Percentiles rank a stretch among this genome's conserved stretches.
Conservation (phyloP, 1,140 invertebrate species). For the Papilio helenus region DNA sequence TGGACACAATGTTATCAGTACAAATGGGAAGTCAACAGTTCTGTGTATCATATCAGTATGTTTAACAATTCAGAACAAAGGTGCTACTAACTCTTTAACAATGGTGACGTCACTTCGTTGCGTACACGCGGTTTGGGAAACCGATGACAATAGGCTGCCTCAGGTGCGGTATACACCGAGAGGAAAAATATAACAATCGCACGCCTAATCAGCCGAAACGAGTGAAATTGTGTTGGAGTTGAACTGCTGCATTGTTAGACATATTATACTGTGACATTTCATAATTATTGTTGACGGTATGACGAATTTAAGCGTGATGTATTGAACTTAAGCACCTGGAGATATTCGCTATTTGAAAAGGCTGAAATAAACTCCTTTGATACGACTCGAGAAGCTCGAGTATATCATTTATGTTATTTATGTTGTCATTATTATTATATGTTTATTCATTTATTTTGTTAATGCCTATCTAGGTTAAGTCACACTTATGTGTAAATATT, state of each 20-base stretch:
- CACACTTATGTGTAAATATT: no score
- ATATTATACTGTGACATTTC: slow-evolving; percentile 42
- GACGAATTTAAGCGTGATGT: not conserved
- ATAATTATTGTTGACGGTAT: slow-evolving; percentile 33
- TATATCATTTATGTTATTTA: no score
- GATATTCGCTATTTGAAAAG: not conserved
- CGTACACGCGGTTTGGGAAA: slow-evolving; percentile 51
- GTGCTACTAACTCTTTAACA: not conserved
- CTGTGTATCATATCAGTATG: not conserved
- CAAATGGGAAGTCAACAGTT: not conserved
- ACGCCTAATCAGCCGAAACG: slow-evolving; percentile 62
- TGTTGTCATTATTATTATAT: no score
- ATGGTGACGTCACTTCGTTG: slow-evolving; percentile 37
- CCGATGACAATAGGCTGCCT: slow-evolving; percentile 48
- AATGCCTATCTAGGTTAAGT: no score
- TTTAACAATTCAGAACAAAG: not conserved
- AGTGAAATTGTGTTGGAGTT: slow-evolving; percentile 58
- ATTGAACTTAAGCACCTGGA: not conserved
- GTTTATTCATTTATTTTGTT: no score
- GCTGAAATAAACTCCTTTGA: not conserved
- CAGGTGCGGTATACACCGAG: slow-evolving; percentile 54
- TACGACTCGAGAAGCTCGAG: not conserved
- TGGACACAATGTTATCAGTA: slow-evolving; percentile 3
- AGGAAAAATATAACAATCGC: slow-evolving; percentile 64
- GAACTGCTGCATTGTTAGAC: slow-evolving; percentile 50